These are phyloP conservation scores for Discoglossus pictus DNA, from an alignment of 2,797 vertebrate genomes.

Conservation along the genomic window DNA sequence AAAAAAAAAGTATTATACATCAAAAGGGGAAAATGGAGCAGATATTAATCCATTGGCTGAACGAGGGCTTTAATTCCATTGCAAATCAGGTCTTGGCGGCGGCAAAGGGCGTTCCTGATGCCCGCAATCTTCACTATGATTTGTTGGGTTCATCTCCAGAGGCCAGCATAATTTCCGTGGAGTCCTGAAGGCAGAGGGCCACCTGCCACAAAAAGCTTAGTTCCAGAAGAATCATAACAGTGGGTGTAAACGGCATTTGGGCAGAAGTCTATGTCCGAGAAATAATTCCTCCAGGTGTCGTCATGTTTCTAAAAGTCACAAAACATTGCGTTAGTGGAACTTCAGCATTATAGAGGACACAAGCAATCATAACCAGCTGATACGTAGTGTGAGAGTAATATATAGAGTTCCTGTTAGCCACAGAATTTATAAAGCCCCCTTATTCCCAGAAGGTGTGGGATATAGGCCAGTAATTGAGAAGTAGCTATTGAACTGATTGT, in stretches of 20 bases:
- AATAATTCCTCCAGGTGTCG: slow-evolving; percentile 98
- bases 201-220: slow-evolving; percentile 96
- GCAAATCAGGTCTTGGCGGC: background rate
- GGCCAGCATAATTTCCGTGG: slow-evolving; percentile 95
- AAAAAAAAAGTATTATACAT: slow-evolving; percentile 3
- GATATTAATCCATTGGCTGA: too few species aligned
- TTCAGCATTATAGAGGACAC: too few species aligned
- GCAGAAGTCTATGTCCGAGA: slow-evolving; percentile 94
- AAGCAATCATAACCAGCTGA: too few species aligned
- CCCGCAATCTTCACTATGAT: background rate
- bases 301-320: slow-evolving; percentile 90
- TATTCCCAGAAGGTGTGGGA: too few species aligned
- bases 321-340: too few species aligned
- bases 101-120: background rate
- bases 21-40: background rate
- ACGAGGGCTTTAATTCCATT: background rate
- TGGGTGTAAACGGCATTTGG: slow-evolving; percentile 98
- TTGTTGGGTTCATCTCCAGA: slow-evolving; percentile 88
- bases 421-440: too few species aligned
- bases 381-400: too few species aligned
- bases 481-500: too few species aligned
- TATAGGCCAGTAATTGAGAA: too few species aligned
- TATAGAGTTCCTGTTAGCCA: too few species aligned
- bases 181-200: slow-evolving; percentile 96
- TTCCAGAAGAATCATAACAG: slow-evolving; percentile 97